Base-by-base conservation (phyloP, 2,888 invertebrate species). In the Allophyes oxyacanthae region DNA sequence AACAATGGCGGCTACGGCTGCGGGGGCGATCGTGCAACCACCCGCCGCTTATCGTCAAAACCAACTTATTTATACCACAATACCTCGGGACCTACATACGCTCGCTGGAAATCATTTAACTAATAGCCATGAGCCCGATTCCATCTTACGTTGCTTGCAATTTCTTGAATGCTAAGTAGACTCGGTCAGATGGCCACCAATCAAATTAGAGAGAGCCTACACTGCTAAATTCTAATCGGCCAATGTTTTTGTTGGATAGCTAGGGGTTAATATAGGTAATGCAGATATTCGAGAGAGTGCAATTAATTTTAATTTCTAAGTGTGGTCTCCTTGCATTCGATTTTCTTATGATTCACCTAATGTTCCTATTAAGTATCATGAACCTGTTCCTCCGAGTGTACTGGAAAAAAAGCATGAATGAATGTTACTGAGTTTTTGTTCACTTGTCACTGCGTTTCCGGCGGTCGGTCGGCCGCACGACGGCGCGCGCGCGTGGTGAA, bases 391-490 rank as follows among this genome's bases (percentile, higher is more conserved):
- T 79, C 63, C 65, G 72, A 68, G 58, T 75, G 69, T 74, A 79
- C 73, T 82, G 82, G 81, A 83, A 88, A 92, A 90, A 83, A 91
- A 84, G 63, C 81, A 88, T 92, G 91, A 92, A 92, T 91, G 92
- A 87, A 89, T 88, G 87, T 64, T 55, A 52, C 54, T 86, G 75
- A 85, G 88, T 93, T 94, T 94, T 94, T 93, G 92, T 94, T 83
- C 81, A 91, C 91, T 90, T 92, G 92, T 92, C 91, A 86, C 85
- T 91, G 84, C 81, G 88, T 92, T 93, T 93, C 93, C 93, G 92
- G 91, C 85, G 82, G 80, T 78, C 78, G 85, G 79, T 67, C 79
- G 84, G 86, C 85, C 85, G 84, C 84, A 85, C 84, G 84, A 83
- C 81, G 72, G 66, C 69, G 77, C 54, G 78, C 84, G 78, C 84